Evolutionary conservation across 2,797 vertebrate genomes (phyloP), one percentile per base, ranked within the genome.

Genomic region (Heteromormyrus szaboi): DNA sequence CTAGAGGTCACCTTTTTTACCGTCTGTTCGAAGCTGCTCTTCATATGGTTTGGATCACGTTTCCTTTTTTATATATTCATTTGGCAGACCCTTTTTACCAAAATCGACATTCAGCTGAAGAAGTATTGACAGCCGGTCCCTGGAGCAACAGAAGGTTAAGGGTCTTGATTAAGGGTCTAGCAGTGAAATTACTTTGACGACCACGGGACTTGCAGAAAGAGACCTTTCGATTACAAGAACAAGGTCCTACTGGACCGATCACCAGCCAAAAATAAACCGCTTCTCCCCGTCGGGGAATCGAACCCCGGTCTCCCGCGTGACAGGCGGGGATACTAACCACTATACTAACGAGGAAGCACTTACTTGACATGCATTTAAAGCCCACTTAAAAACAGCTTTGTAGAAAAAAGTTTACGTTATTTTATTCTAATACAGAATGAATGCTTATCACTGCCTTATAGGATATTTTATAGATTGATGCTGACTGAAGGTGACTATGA

Each of bases 291-390:
- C n/a, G 56, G 56, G 56, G 56, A 62, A 62, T 62, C 56, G 56
- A 62, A 62, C n/a, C 56, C 56, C 56, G 56, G 56, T 62, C 56
- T 62, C 56, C n/a, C 56, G 56, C 54, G 54, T 59, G 54, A 59
- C 54, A 59, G 54, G 54, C 56, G n/a, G 56, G 56, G 56, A 62
- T 22, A 62, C n/a, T 62, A 25, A 62, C 56, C 56, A 62, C 56
- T 62, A 62, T 62, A 25, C 56, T 62, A 62, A 62, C 56, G 56
- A 62, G 56, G 56, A 62, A 62, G 0, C 0, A 62, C n/a, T 1
- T 62, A 0, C 0, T 1, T 1, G 0, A 25, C 0, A 0, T 0
- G 0, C 0, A 7, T 22, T 59, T 59, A n/a, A 22, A 59, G 7
- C 6, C 6, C 7, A 8, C n/a, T 9, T 59, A 22, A 9, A 59